Conservation (phyloP, 2,888 invertebrate genomes). For the Biston stratarius region DNA sequence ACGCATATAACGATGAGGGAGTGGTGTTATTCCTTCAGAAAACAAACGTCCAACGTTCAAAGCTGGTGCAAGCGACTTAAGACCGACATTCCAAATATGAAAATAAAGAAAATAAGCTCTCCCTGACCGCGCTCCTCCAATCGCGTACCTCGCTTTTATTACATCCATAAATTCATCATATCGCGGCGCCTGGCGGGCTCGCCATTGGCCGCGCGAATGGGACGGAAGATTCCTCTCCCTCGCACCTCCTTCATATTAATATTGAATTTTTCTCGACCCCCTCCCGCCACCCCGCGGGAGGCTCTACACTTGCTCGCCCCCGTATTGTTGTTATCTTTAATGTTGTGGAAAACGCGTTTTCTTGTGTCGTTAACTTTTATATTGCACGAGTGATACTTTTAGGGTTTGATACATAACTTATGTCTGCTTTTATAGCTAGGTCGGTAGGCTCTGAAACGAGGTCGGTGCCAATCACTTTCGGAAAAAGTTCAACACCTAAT, state of each 20-base stretch:
- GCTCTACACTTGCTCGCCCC: constrained; percentile 85
- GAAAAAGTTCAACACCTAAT: not conserved
- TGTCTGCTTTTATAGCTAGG: constrained; percentile 52
- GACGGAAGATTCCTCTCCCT: constrained; percentile 83
- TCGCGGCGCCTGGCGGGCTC: constrained; percentile 84
- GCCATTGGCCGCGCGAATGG: constrained; percentile 86
- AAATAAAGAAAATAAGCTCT: constrained; percentile 87
- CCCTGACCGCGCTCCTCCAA: constrained; percentile 87
- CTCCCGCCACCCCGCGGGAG: constrained; percentile 84
- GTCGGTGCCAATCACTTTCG: constrained; percentile 1
- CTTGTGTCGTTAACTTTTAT: constrained; percentile 87
- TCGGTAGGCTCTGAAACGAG: constrained; percentile 20
- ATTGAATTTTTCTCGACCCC: constrained; percentile 91
- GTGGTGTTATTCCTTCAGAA: constrained; percentile 53
- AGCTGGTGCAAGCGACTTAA: constrained; percentile 68
- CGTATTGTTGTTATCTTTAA: constrained; percentile 87
- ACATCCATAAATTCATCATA: constrained; percentile 95
- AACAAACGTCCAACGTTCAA: constrained; percentile 67
- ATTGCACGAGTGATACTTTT: constrained; percentile 86
- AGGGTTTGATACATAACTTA: constrained; percentile 84
- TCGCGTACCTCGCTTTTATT: constrained; percentile 90
- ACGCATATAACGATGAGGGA: constrained; percentile 42
- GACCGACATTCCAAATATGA: constrained; percentile 83
- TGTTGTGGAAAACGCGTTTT: constrained; percentile 87
- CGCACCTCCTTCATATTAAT: constrained; percentile 92